Evolutionary conservation across 1,140 invertebrate genomes (phyloP).

Genomic region (Anoplolepis gracilipes): DNA sequence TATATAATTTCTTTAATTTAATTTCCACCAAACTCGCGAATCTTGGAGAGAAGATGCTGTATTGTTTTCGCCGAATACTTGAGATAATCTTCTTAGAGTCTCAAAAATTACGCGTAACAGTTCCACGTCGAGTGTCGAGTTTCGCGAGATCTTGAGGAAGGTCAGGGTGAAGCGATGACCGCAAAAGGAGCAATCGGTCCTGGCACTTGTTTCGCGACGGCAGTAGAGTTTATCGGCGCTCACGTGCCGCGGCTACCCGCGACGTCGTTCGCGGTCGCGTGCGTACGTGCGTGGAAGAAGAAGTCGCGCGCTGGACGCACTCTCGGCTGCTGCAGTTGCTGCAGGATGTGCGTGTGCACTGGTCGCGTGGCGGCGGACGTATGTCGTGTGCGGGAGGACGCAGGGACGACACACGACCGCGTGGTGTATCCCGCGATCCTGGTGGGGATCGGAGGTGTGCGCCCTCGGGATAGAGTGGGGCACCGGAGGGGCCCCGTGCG

Average conservation of each 20-base stretch:
- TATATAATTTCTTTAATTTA: too few relatives aligned
- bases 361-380: constrained; percentile 86
- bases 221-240: constrained; percentile 35
- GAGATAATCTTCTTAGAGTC: not conserved
- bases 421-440: constrained; percentile 58
- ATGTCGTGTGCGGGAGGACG: constrained; percentile 85
- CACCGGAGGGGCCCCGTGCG: constrained; percentile 1
- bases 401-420: constrained; percentile 83
- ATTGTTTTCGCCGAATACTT: not conserved
- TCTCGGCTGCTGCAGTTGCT: constrained; percentile 20
- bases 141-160: not conserved
- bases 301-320: constrained; percentile 30
- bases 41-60: not conserved
- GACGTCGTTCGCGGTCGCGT: constrained; percentile 65
- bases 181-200: constrained; percentile 46
- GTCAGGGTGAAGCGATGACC: not conserved
- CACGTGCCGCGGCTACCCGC: constrained; percentile 67
- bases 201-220: constrained; percentile 57
- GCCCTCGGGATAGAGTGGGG: constrained; percentile 52
- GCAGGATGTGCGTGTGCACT: constrained; percentile 80
- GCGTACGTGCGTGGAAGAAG: constrained; percentile 46
- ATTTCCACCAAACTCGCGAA: not conserved
- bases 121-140: not conserved
- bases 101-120: not conserved
- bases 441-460: constrained; percentile 71